Base-by-base conservation (phyloP, 2,113 vertebrate species). In the Halichoerus grypus region DNA sequence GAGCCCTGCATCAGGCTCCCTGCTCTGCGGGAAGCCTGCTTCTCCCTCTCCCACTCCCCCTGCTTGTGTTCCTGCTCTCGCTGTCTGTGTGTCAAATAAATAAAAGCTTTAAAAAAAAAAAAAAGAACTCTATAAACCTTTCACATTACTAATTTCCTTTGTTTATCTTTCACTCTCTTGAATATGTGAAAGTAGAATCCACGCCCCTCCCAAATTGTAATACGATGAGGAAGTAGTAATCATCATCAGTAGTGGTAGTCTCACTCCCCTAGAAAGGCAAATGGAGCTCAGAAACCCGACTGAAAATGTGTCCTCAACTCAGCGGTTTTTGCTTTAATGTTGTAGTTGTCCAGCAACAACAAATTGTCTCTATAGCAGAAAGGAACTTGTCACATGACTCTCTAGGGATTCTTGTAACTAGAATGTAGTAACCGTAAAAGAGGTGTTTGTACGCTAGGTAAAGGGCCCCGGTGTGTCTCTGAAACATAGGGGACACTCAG, bases 161-260 rank as follows among this genome's bases (percentile, higher is more conserved):
- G 26, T 84, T 88, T 87, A 55, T 85, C 12, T 74, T 96, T 85
- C 33, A 49, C 85, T 77, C 67, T 94, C 46, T 95, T 92, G 28
- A 81, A 63, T 89, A 86, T 63, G 4, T 81, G 26, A 57, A 87
- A 95, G 42, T 83, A 89, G 87, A 88, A 24, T 51, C 15, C 14
- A 11, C 33, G 18, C 63, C 24, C 42, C 31, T 1, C 61, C n/a
- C 14, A 31, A 91, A n/a, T 28, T 89, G 10, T 59, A 53, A 81
- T n/a, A 71, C 61, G 26, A n/a, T 26, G 21, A n/a, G 33, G 15
- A 92, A 88, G 12, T 59, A 71, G 10, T 11, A 69, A 31, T 76
- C 72, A 16, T 76, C 42, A 15, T 49, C 2, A 28, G 14, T 28
- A 8, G 22, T 46, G 82, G 16, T 49, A 21, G 7, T 39, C 39